A percentile compares a stretch with the other conserved stretches of the same genome.
Conservation (phyloP, 2,113 vertebrate species). For the Nycticebus coucang region DNA sequence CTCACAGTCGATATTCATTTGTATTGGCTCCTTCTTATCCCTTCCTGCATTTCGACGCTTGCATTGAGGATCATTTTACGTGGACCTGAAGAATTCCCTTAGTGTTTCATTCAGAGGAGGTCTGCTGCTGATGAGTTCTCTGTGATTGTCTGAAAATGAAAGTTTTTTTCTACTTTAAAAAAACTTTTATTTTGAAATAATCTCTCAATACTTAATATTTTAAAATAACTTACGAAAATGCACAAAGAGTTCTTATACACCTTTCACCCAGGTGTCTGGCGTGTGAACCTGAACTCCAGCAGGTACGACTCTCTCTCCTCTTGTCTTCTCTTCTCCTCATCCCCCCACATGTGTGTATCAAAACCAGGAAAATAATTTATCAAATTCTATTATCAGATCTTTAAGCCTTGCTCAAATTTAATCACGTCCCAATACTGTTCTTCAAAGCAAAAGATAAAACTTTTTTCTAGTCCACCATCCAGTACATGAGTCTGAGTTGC, state of each 20-base stretch:
- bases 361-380: background rate
- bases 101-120: background rate
- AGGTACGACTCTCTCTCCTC: background rate
- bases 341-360: background rate
- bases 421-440: background rate
- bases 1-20: background rate
- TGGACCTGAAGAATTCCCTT: background rate
- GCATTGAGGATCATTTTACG: background rate
- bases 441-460: background rate
- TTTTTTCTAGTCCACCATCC: background rate
- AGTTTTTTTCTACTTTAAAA: background rate
- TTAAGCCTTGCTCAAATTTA: background rate
- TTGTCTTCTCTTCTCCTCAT: background rate
- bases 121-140: background rate
- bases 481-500: background rate
- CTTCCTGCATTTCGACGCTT: background rate
- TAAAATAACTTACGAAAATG: constrained; percentile 21
- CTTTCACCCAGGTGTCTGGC: background rate
- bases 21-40: background rate
- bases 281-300: background rate
- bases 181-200: background rate
- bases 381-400: background rate
- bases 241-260: background rate
- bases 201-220: constrained; percentile 23
- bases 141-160: constrained; percentile 2